Evolutionary conservation across 2,113 vertebrate species (phyloP).

Genomic region (Ondatra zibethicus): DNA sequence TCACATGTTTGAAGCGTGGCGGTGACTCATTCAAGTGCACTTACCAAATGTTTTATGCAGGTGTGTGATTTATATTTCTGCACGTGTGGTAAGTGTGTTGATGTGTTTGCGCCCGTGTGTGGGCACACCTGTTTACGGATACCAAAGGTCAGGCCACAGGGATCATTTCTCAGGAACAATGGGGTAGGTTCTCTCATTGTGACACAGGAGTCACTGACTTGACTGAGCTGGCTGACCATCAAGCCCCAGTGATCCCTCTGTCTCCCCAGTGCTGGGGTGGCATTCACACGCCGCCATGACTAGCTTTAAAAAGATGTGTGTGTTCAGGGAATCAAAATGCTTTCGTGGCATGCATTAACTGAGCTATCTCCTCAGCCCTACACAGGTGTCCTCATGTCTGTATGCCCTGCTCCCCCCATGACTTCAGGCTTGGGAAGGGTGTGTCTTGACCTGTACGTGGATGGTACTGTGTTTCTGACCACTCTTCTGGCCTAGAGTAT

Average conservation of each 20-base stretch:
- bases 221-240: background rate
- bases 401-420: background rate
- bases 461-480: background rate
- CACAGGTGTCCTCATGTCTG: background rate
- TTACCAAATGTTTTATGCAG: background rate
- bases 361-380: background rate
- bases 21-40: background rate
- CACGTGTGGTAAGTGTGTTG: background rate
- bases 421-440: background rate
- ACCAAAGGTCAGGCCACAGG: background rate
- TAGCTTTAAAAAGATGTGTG: background rate
- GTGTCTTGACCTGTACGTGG: background rate
- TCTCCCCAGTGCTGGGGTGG: background rate
- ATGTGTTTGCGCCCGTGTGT: background rate
- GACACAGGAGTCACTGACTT: background rate
- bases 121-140: background rate
- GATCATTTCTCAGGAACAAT: background rate
- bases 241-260: no score
- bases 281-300: no score
- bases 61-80: background rate
- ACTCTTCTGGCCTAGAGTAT: background rate
- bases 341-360: background rate
- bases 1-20: background rate
- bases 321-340: background rate
- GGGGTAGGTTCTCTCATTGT: background rate